Conservation (phyloP, 2,797 vertebrate species). For the Calcarius lapponicus region DNA sequence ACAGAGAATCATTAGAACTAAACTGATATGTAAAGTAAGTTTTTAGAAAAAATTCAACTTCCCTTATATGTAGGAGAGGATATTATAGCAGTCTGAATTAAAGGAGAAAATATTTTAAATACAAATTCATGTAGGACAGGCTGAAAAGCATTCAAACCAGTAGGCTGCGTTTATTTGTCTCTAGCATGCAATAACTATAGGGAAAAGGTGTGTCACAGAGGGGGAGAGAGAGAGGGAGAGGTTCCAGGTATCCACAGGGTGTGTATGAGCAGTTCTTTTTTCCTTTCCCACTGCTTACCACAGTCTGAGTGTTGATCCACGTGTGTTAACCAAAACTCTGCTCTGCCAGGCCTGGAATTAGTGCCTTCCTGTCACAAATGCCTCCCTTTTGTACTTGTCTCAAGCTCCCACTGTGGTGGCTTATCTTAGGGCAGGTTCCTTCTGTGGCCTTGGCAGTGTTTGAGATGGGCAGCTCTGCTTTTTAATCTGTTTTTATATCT, state of each 20-base stretch:
- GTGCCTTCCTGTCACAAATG: not conserved
- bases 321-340: not conserved
- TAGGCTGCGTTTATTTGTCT: not conserved
- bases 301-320: not conserved
- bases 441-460: not conserved
- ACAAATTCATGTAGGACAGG: not conserved
- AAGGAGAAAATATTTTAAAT: not conserved
- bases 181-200: not conserved
- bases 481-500: not conserved
- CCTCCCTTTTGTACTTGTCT: not conserved
- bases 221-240: rapidly evolving
- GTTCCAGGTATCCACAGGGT: not conserved
- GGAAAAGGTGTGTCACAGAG: not conserved
- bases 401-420: not conserved
- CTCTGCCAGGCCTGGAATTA: not conserved
- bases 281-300: not conserved
- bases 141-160: not conserved
- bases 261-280: not conserved
- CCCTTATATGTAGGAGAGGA: not conserved
- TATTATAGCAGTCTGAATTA: not conserved
- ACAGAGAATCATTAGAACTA: not conserved
- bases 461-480: not conserved
- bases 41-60: not conserved
- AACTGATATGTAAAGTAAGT: not conserved
- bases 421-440: not conserved